Evolutionary conservation across 2,113 vertebrate species (phyloP).

Genomic region (Miniopterus natalensis): DNA sequence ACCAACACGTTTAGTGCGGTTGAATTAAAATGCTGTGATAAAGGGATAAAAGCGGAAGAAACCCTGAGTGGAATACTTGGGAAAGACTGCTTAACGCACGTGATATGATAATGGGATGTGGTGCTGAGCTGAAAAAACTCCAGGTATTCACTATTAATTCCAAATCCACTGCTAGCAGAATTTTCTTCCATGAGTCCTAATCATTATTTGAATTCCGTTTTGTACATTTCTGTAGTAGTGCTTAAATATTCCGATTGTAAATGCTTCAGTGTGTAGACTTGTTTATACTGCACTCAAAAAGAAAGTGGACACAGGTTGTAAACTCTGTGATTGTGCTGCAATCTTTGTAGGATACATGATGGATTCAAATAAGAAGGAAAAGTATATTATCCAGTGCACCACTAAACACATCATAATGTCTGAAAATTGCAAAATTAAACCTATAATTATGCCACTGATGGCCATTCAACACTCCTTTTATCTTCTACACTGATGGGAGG

Average conservation of each 20-base stretch:
- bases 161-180: background rate
- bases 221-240: background rate
- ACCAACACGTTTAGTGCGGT: background rate
- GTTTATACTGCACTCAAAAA: background rate
- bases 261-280: background rate
- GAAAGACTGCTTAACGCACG: background rate
- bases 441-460: background rate
- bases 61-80: background rate
- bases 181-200: background rate
- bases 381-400: background rate
- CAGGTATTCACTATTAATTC: background rate
- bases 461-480: background rate
- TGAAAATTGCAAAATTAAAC: slow-evolving; percentile 15
- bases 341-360: background rate
- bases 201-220: slow-evolving; percentile 4
- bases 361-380: background rate
- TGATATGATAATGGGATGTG: background rate
- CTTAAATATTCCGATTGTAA: background rate
- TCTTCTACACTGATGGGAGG: background rate
- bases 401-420: background rate
- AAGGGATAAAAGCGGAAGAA: background rate
- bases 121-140: background rate
- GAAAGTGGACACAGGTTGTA: background rate
- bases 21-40: background rate
- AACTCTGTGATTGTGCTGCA: background rate